Conservation (phyloP, 2,113 vertebrate genomes). For the Pangasianodon hypophthalmus region DNA sequence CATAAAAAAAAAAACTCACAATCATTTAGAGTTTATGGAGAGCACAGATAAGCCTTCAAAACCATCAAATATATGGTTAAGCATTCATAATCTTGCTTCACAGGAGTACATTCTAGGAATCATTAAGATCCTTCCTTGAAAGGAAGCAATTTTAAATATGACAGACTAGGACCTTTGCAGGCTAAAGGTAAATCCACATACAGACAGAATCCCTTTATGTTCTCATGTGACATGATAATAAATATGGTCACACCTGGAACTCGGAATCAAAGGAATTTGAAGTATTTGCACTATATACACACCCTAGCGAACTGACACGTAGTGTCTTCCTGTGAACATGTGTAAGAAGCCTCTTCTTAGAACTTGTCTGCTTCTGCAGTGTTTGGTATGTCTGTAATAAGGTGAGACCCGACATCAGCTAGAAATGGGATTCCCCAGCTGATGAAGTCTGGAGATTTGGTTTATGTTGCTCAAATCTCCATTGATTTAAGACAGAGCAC, state of each 20-base stretch:
- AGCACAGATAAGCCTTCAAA: not conserved
- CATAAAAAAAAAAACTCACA: not conserved
- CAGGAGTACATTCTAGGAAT: not conserved
- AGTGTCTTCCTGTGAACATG: not conserved
- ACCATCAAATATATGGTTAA: not conserved
- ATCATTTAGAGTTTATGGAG: not conserved
- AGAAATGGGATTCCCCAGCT: conserved; percentile 15
- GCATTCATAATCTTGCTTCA: not conserved
- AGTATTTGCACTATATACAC: not conserved
- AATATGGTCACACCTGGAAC: not conserved
- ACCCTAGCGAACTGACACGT: not conserved
- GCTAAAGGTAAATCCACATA: not conserved
- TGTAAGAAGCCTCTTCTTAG: not conserved
- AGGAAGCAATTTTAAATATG: not conserved
- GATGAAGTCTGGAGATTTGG: not conserved
- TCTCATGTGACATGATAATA: not conserved
- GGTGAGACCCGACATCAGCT: not conserved
- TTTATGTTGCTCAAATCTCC: not conserved
- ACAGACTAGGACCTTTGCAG: not conserved
- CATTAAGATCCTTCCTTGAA: not conserved
- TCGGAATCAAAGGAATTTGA: not conserved
- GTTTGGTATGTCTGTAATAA: not conserved
- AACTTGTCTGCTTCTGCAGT: not conserved
- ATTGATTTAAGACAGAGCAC: not conserved
- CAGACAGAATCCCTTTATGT: not conserved